Percentiles rank a stretch among this genome's conserved stretches.
phyloP scores from a whole-genome alignment of 1,140 invertebrate genomes.

The Papilio polyxenes region DNA sequence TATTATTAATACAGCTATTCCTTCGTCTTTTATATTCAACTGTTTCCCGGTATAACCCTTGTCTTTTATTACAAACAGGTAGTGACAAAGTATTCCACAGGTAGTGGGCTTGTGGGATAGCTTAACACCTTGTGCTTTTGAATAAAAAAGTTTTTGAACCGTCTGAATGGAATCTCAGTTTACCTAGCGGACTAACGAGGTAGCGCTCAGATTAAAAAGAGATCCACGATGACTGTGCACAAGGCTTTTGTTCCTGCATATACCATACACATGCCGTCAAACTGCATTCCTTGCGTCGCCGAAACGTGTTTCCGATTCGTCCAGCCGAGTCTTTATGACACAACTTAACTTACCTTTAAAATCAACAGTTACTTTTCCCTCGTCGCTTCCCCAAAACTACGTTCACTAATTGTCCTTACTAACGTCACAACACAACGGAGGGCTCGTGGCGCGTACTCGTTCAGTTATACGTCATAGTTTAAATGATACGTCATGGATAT shows the following conservation, averaged over 20 bases:
- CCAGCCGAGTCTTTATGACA: slow-evolving; percentile 70
- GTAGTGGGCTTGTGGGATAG: neutral
- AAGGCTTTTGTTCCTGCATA: slow-evolving; percentile 79
- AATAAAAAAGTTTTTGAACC: neutral
- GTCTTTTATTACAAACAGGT: slow-evolving; percentile 5
- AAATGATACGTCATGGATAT: slow-evolving; percentile 61
- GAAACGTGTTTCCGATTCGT: slow-evolving; percentile 72
- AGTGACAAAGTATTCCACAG: slow-evolving; percentile 18
- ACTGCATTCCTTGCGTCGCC: slow-evolving; percentile 76
- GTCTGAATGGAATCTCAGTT: slow-evolving; percentile 37
- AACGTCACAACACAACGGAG: slow-evolving; percentile 64
- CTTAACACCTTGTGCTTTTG: slow-evolving; percentile 7
- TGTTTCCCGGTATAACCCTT: neutral
- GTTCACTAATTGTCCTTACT: slow-evolving; percentile 46
- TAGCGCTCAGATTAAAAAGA: slow-evolving; percentile 65
- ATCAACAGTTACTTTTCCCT: slow-evolving; percentile 73
- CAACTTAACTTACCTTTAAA: slow-evolving; percentile 79
- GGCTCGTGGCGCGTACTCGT: slow-evolving; percentile 48
- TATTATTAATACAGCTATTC: neutral
- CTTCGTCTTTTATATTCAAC: neutral
- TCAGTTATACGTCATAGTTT: slow-evolving; percentile 71
- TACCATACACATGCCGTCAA: slow-evolving; percentile 75
- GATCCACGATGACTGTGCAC: slow-evolving; percentile 70
- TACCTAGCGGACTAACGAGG: slow-evolving; percentile 55
- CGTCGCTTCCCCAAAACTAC: slow-evolving; percentile 59